Evolutionary conservation across 92 coral and sea anemone species (phyloP).

Genomic region (Epizoanthus scotinus): DNA sequence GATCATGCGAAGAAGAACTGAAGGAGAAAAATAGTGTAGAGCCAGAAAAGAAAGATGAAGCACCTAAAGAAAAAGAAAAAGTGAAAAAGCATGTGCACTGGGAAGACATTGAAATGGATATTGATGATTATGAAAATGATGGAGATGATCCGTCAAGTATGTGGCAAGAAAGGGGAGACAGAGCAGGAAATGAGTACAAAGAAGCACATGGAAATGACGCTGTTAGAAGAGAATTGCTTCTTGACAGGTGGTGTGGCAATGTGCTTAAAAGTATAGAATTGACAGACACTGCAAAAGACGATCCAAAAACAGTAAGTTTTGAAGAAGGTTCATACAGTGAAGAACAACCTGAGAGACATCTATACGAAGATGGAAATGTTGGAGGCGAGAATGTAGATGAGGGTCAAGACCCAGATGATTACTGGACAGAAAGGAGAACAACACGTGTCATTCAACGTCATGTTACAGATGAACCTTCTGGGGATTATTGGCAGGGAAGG

Average conservation of each 20-base stretch:
- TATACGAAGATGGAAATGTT: not conserved
- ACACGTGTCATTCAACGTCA: slow-evolving; percentile 10
- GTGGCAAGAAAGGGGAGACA: not conserved
- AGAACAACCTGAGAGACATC: not conserved
- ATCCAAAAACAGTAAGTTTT: not conserved
- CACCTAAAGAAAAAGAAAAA: slow-evolving; percentile 5
- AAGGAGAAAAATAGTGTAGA: not conserved
- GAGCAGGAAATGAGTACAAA: not conserved
- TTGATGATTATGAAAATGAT: slow-evolving; percentile 18
- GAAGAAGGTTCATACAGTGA: not conserved
- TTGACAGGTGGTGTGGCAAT: slow-evolving; percentile 23
- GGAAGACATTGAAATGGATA: slow-evolving; percentile 35
- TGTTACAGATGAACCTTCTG: not conserved
- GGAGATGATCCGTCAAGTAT: not conserved
- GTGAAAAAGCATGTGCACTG: slow-evolving; percentile 28
- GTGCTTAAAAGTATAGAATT: not conserved
- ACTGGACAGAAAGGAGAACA: slow-evolving; percentile 11
- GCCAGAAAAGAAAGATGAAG: not conserved
- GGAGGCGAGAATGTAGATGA: not conserved
- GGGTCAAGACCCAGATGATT: not conserved
- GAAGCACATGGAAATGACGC: too few species aligned
- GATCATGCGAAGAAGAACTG: not conserved
- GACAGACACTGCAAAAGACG: not conserved
- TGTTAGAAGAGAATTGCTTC: slow-evolving; percentile 15
- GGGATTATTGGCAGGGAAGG: slow-evolving; percentile 33